A percentile compares a stretch with the other conserved stretches of the same genome.
Conservation (phyloP, 2,888 invertebrate species). For the Ypsolopha sequella region DNA sequence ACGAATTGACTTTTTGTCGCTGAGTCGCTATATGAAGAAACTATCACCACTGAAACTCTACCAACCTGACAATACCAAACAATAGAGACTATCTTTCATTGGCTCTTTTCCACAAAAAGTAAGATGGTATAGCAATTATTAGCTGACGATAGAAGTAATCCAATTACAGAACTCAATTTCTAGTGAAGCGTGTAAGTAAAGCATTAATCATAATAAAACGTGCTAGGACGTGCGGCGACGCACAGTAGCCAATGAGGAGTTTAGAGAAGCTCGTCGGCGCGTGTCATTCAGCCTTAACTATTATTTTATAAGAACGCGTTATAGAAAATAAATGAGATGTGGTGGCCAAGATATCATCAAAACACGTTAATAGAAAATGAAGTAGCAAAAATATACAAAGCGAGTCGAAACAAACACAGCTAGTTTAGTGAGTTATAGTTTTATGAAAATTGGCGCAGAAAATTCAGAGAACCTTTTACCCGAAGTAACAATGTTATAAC, state of each 20-base stretch:
- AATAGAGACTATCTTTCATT: no score
- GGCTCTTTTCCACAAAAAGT: no score
- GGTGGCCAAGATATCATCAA: background rate
- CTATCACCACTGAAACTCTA: no score
- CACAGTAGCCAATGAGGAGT: background rate
- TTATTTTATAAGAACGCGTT: background rate
- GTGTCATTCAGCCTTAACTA: background rate
- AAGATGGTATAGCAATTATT: background rate
- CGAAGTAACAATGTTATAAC: no score
- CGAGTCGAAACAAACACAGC: no score
- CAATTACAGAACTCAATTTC: conserved; percentile 1
- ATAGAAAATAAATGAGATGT: background rate
- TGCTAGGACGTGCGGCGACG: background rate
- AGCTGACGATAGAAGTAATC: conserved; percentile 2
- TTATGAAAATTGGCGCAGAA: no score
- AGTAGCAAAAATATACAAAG: no score
- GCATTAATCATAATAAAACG: conserved; percentile 3
- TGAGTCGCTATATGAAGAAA: background rate
- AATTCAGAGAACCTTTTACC: no score
- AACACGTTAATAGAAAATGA: no score
- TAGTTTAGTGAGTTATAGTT: no score
- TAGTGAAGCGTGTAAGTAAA: conserved; percentile 7
- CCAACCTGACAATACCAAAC: no score
- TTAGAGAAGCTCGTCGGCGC: background rate
- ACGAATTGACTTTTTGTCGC: conserved; percentile 2